Evolutionary conservation across 2,888 invertebrate genomes (phyloP).

Genomic region (Drosophila anomelani): DNA sequence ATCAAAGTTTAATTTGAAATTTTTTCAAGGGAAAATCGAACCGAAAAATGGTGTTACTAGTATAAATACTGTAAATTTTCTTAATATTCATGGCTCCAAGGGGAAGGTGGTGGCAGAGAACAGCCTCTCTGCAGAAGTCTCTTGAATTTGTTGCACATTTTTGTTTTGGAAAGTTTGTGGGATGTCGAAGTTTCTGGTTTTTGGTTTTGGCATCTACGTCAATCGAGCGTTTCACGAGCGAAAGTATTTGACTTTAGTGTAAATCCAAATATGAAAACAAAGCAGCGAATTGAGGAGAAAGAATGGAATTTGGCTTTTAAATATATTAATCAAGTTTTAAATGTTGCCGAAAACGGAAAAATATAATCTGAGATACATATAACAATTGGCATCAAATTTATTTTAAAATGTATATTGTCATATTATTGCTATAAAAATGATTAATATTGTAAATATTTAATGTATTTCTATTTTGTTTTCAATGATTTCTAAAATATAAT

Average conservation of each 20-base stretch:
- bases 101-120: not conserved
- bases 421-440: too few species aligned
- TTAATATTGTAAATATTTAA: too few species aligned
- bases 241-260: conserved; percentile 28
- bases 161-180: conserved; percentile 30
- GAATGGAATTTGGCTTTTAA: not conserved
- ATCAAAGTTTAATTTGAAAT: not conserved
- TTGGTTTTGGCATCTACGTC: conserved; percentile 29
- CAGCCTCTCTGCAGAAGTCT: conserved; percentile 1
- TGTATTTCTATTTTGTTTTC: too few species aligned
- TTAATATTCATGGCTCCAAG: not conserved
- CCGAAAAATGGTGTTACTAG: not conserved
- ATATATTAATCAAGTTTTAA: not conserved
- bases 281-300: not conserved
- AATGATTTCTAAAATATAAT: too few species aligned
- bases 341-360: too few species aligned
- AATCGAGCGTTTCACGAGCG: conserved; percentile 25
- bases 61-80: not conserved
- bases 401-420: too few species aligned
- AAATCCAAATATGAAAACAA: conserved; percentile 17
- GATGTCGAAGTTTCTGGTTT: conserved; percentile 23
- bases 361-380: too few species aligned
- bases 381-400: too few species aligned
- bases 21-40: conserved; percentile 10
- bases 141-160: conserved; percentile 12